Base-by-base conservation (phyloP, 2,797 vertebrate species). In the Tolypeutes matacus region DNA sequence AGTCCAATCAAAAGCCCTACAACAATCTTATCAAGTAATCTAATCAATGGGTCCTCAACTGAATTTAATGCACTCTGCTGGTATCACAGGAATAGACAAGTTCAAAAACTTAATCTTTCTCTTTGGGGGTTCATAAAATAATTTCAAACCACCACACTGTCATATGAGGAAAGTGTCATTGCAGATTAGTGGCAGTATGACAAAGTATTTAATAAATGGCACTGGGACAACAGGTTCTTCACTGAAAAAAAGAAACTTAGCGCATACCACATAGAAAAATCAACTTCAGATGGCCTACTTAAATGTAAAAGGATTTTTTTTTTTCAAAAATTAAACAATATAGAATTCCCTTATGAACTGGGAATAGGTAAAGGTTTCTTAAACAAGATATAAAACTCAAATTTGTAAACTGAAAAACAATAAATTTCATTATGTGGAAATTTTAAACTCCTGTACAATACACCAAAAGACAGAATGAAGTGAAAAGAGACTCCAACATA, bases 241-340 rank as follows among this genome's bases (percentile, higher is more conserved):
- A 10, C 3, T 20, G 21, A 77, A 69, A 51, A 73, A 89, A 88
- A 90, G 34, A 73, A n/a, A 67, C 42, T 69, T 65, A 56, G 29
- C n/a, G 70, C 58, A 92, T 25, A 3, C 13, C 78, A 94, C 15
- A 78, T 9, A 77, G 27, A 78, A 95, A 95, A 95, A 64, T 73
- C 49, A 90, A 85, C 80, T 67, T n/a, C 56, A 93, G 46, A 64
- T 56, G 53, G 14, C 49, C 95, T 81, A 69, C n/a, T 94, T 86
- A 62, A 4, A 67, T 34, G 29, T 53, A 73, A 96, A 93, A 78
- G 56, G 29, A 95, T 77, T 93, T 82, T 78, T 39, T 78, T 39
- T 21, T 15, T 75, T n/a, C 67, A 62, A 88, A 67, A 56, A 17
- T 56, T 56, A 69, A 3, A 86, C 27, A 89, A 92, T 51, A 36